Base-by-base conservation (phyloP, 2,113 vertebrate species). In the Brevimyrus niger region DNA sequence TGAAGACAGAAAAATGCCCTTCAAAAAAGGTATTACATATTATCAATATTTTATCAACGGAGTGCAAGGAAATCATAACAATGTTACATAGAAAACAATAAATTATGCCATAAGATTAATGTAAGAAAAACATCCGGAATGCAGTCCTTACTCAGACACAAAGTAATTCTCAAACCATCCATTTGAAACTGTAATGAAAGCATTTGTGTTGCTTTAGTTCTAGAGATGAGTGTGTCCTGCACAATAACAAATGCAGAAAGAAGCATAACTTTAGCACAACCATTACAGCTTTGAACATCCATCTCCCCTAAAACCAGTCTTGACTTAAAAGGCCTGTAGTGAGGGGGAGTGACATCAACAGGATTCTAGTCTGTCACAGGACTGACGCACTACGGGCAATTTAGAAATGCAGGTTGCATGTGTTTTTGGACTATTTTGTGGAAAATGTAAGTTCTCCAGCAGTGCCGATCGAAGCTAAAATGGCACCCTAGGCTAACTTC, bases 11-110 rank as follows among this genome's bases (percentile, higher is more conserved):
- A 90, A 51, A 90, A 11, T 88, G 90, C 17, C 89, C 51, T 44
- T 89, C 86, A 76, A 88, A 90, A 90, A 90, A 91, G 87, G 90
- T 89, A 86, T 91, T 91, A n/a, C 90, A 93, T 47, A 86, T 89
- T 50, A 93, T 86, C 5, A 91, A 90, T 46, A 92, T 91, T 35
- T 89, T 61, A 73, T 89, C 55, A 58, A 58, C 90, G 13, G 89
- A 86, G 31, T 91, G 53, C 6, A 86, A 47, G 6, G 73, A 69
- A 2, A 89, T 90, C 88, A 91, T 89, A 10, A 58, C 55, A 53
- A 53, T 53, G 51, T 17, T 53, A 53, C 51, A 1, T 58, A 58
- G 19, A 21, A 58, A 58, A 58, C 53, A 58, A 58, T 7, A 58
- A 58, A 58, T 58, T 58, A 23, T 58, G 53, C 5, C 0, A 2